Evolutionary conservation across 1,140 invertebrate genomes (phyloP).

Genomic region (Diachasma alloeum): DNA sequence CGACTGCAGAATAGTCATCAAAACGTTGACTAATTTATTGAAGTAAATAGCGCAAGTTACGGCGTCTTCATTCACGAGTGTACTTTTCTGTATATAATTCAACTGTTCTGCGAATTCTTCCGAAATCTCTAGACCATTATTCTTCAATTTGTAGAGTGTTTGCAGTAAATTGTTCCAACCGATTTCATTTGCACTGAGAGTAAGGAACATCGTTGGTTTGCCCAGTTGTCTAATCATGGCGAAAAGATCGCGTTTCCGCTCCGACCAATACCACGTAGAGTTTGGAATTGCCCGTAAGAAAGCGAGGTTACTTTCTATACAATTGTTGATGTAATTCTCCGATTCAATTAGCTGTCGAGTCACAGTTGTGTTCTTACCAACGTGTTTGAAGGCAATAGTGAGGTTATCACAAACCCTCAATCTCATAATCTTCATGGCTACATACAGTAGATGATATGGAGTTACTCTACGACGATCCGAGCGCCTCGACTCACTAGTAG

Average conservation of each 20-base stretch:
- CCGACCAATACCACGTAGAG: conserved; percentile 41
- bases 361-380: conserved; percentile 32
- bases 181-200: conserved; percentile 44
- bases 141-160: conserved; percentile 38
- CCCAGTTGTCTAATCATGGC: conserved; percentile 48
- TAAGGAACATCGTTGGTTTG: conserved; percentile 44
- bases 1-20: conserved; percentile 32
- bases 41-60: too few species aligned
- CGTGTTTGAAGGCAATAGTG: conserved; percentile 36
- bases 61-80: conserved; percentile 57
- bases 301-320: conserved; percentile 31
- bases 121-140: background rate
- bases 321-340: conserved; percentile 27
- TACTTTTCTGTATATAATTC: conserved; percentile 39
- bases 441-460: conserved; percentile 28
- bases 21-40: conserved; percentile 49
- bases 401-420: conserved; percentile 25
- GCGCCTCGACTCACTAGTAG: conserved; percentile 35
- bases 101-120: conserved; percentile 8
- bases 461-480: conserved; percentile 27
- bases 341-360: background rate
- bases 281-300: conserved; percentile 31
- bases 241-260: conserved; percentile 55
- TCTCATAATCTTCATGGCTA: too few species aligned
- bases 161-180: conserved; percentile 51